Evolutionary conservation across 2,797 vertebrate genomes (phyloP).

Genomic region (Enteromius radiatus): DNA sequence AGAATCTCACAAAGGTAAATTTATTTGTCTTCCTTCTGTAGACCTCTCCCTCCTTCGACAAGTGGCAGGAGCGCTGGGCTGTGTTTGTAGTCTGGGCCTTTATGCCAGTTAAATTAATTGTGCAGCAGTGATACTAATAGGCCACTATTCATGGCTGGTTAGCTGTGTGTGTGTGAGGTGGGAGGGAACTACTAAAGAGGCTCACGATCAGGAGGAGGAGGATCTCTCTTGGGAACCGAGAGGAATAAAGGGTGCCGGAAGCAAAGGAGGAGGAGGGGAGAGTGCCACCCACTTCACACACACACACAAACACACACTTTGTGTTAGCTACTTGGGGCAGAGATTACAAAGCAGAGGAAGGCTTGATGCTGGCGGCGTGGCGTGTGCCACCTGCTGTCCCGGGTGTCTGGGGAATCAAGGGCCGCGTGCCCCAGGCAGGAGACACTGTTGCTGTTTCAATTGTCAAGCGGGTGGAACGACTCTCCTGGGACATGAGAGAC

Average conservation of each 20-base stretch:
- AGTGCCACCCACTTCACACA: conserved; percentile 38
- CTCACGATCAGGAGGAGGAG: conserved; percentile 68
- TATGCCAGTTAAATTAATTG: conserved; percentile 75
- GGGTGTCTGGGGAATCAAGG: conserved; percentile 75
- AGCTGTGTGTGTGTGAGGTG: conserved; percentile 70
- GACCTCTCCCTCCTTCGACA: conserved; percentile 71
- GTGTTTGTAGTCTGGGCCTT: conserved; percentile 59
- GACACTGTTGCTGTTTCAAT: conserved; percentile 77
- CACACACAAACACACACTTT: conserved; percentile 47
- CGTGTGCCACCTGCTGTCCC: conserved; percentile 82
- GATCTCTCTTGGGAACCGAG: conserved; percentile 60
- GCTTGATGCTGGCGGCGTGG: conserved; percentile 64
- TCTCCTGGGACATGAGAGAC: conserved; percentile 68
- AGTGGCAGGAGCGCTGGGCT: conserved; percentile 69
- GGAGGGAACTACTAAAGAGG: conserved; percentile 75
- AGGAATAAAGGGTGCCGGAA: conserved; percentile 63
- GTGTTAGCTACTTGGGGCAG: conserved; percentile 43
- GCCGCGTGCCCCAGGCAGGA: conserved; percentile 59
- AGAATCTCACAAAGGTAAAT: not conserved
- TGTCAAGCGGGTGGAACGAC: conserved; percentile 76
- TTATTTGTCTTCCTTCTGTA: conserved; percentile 15
- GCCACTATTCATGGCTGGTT: conserved; percentile 80
- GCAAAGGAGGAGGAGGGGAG: conserved; percentile 30
- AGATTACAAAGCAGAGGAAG: conserved; percentile 49
- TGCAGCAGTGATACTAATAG: conserved; percentile 80